Percentiles rank a stretch among this genome's conserved stretches.
Evolutionary conservation across 2,797 vertebrate species (phyloP).

Genomic region (Eulemur mongoz): DNA sequence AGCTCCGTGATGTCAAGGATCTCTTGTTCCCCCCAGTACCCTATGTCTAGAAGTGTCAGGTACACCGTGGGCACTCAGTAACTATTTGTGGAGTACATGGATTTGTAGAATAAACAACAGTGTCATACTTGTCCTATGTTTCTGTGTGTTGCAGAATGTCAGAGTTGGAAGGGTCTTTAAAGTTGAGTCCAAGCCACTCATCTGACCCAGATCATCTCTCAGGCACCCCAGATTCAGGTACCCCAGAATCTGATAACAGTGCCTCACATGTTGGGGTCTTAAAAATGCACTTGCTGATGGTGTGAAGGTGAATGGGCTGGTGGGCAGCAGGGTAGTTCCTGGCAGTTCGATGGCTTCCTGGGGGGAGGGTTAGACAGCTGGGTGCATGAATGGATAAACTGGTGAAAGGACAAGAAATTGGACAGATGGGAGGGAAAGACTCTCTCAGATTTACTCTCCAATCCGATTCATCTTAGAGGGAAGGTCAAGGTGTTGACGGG

Average conservation of each 20-base stretch:
- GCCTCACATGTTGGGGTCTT: not conserved
- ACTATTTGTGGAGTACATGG: not conserved
- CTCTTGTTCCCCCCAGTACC: not conserved
- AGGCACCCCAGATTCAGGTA: not conserved
- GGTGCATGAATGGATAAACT: not conserved
- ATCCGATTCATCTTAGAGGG: constrained; percentile 11
- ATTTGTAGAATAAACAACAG: not conserved
- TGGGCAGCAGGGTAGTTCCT: not conserved
- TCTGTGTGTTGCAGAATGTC: not conserved
- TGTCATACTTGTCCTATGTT: not conserved
- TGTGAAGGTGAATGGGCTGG: not conserved
- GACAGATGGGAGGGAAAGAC: not conserved
- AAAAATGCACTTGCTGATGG: not conserved
- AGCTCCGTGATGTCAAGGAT: not conserved
- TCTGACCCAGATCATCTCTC: not conserved
- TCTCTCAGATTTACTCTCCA: not conserved
- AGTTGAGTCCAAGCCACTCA: not conserved
- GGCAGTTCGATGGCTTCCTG: not conserved
- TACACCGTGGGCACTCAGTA: not conserved
- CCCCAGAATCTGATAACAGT: not conserved
- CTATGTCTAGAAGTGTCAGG: not conserved
- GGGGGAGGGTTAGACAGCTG: not conserved
- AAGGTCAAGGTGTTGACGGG: not conserved
- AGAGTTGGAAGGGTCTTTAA: not conserved
- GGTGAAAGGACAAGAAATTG: not conserved